phyloP scores from a whole-genome alignment of 2,888 invertebrate genomes.

The Polyommatus icarus region DNA sequence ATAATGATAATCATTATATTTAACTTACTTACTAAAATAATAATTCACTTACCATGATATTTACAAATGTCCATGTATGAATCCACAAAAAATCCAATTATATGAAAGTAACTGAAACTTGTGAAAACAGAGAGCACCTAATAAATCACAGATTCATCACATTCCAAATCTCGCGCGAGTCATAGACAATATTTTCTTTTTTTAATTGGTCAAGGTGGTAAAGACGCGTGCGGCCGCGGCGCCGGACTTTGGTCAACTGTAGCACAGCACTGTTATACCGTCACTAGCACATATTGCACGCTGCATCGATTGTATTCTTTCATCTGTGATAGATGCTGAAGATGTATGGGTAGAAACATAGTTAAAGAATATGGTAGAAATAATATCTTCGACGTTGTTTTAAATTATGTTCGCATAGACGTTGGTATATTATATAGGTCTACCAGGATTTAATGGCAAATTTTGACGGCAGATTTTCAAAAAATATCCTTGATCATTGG shows the following conservation, averaged over 20 bases:
- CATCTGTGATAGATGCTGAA: neutral
- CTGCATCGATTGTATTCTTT: neutral
- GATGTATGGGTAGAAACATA: neutral
- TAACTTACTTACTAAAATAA: too few relatives aligned
- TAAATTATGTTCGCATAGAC: neutral
- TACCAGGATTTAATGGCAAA: too few relatives aligned
- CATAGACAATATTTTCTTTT: conserved; percentile 48
- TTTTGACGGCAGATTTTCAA: too few relatives aligned
- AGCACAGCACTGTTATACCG: neutral
- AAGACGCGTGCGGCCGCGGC: conserved; percentile 1
- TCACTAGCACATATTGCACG: neutral
- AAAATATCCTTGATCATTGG: too few relatives aligned
- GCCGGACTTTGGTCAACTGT: conserved; percentile 21
- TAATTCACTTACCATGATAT: neutral
- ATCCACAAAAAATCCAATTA: conserved; percentile 38
- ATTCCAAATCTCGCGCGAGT: conserved; percentile 48
- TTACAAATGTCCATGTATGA: conserved; percentile 1
- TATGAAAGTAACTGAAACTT: conserved; percentile 38
- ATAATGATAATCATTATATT: too few relatives aligned
- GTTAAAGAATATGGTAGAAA: too few relatives aligned
- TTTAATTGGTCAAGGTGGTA: conserved; percentile 27
- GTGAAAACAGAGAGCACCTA: conserved; percentile 42
- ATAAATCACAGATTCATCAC: conserved; percentile 42
- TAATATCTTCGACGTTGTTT: neutral
- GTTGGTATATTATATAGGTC: too few relatives aligned